Evolutionary conservation across 2,888 invertebrate genomes (phyloP).

Genomic region (Meloe dianella): DNA sequence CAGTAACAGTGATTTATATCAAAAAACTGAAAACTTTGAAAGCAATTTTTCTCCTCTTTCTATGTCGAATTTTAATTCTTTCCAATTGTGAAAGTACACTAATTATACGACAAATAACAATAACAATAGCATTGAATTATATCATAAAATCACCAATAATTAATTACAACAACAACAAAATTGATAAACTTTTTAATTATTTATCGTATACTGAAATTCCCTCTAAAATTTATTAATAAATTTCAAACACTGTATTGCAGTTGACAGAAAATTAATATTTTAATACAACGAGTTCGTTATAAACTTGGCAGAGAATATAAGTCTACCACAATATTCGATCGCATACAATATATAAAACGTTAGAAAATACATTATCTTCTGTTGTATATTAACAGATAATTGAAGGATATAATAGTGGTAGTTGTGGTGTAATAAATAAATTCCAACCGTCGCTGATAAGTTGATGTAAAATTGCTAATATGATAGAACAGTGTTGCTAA

Average conservation of each 20-base stretch:
- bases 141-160: too few species aligned
- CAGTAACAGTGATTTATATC: not conserved
- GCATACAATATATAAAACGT: not conserved
- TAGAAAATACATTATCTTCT: slow-evolving; percentile 1
- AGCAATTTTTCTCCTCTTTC: not conserved
- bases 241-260: not conserved
- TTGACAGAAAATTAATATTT: not conserved
- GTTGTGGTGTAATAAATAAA: slow-evolving; percentile 9
- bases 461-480: slow-evolving; percentile 1
- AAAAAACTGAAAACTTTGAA: not conserved
- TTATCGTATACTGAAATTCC: not conserved
- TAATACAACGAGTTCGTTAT: not conserved
- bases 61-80: too few species aligned
- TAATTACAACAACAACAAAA: not conserved
- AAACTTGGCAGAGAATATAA: not conserved
- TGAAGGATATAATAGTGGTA: not conserved
- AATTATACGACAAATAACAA: too few species aligned
- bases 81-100: too few species aligned
- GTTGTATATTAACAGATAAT: slow-evolving; percentile 5
- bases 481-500: slow-evolving; percentile 6
- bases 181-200: not conserved
- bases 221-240: not conserved
- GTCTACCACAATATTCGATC: not conserved
- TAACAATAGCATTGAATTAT: too few species aligned
- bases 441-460: not conserved